phyloP scores from a whole-genome alignment of 2,113 vertebrate genomes.

The Rhinoptilus africanus region DNA sequence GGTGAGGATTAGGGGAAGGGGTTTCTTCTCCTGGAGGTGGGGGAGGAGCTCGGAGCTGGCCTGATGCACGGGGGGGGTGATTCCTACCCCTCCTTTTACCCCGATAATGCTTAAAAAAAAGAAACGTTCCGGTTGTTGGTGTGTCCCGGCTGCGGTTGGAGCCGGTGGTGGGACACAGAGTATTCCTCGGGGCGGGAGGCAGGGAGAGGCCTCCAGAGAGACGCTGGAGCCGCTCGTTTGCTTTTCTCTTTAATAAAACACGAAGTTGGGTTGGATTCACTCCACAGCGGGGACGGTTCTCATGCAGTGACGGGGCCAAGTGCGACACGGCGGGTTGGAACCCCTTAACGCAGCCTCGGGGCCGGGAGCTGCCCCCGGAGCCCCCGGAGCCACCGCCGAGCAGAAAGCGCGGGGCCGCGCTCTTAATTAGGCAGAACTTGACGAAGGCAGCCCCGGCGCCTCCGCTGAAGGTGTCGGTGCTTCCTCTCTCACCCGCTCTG shows the following conservation, averaged over 20 bases:
- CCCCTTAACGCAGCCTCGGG: not conserved
- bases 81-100: not conserved
- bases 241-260: not conserved
- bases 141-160: fast-evolving
- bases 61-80: too few species aligned
- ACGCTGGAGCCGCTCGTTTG: not conserved
- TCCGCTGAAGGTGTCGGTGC: fast-evolving
- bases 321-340: too few species aligned
- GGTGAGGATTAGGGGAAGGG: not conserved
- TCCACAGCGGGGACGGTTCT: not conserved
- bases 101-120: not conserved
- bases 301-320: not conserved
- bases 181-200: not conserved
- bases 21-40: not conserved
- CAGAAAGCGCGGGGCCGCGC: not conserved
- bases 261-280: not conserved
- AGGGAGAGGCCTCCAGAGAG: not conserved
- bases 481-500: fast-evolving
- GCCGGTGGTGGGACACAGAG: not conserved
- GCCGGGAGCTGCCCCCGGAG: not conserved
- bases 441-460: not conserved
- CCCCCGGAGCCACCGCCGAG: not conserved
- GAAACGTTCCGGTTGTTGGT: fast-evolving
- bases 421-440: not conserved
- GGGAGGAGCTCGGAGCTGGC: too few species aligned